Conservation (phyloP, 2,797 vertebrate species). For the Ptychobarbus kaznakovi region DNA sequence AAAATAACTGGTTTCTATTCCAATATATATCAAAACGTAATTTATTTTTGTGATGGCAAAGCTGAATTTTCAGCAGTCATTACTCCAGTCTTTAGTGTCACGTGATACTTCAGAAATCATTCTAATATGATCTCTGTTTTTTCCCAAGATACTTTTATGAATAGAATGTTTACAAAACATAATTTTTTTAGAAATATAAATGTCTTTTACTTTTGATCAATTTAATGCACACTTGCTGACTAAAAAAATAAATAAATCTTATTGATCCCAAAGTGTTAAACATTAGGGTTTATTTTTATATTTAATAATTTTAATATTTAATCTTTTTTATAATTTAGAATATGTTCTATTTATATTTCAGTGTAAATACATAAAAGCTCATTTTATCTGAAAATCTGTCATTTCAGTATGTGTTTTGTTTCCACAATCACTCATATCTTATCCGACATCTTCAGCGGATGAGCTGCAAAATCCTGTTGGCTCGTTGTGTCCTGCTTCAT, state of each 20-base stretch:
- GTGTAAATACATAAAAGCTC: no score
- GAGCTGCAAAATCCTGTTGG: conserved; percentile 50
- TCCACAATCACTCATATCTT: conserved; percentile 19
- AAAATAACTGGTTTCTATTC: background rate
- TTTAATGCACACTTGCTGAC: no score
- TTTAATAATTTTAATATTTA: background rate
- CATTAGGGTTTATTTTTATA: background rate
- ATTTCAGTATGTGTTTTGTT: conserved; percentile 3
- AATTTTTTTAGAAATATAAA: background rate
- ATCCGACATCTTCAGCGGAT: background rate
- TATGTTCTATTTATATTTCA: background rate
- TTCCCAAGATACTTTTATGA: background rate
- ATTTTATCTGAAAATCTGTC: background rate
- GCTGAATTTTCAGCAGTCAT: background rate
- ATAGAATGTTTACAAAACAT: background rate
- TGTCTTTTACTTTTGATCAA: background rate
- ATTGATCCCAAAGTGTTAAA: background rate
- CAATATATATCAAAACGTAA: background rate
- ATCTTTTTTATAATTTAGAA: background rate
- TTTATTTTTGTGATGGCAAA: background rate
- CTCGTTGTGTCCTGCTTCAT: conserved; percentile 24
- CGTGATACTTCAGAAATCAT: background rate
- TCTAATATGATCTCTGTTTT: background rate
- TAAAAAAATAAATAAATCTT: no score
- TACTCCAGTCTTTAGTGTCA: background rate